Percentiles rank a stretch among this genome's conserved stretches.
These are phyloP conservation scores for Mythimna vitellina DNA, from an alignment of 2,888 invertebrate genomes.

Conservation along the genomic window DNA sequence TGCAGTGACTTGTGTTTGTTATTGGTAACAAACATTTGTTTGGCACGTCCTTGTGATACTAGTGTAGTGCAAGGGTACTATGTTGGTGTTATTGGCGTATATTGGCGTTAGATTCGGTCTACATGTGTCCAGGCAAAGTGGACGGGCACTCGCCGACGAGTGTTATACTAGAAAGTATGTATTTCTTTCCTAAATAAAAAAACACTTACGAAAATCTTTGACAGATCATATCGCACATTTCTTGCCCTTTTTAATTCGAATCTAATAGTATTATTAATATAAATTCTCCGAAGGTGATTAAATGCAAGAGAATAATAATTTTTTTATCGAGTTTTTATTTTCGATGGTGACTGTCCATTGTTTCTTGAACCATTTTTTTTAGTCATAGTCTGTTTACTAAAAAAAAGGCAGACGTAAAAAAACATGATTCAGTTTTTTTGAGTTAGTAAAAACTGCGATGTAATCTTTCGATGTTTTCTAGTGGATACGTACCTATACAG, in stretches of 20 bases:
- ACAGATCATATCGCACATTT: slow-evolving; percentile 5
- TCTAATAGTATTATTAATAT: background rate
- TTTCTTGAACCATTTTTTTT: background rate
- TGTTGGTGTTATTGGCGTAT: slow-evolving; percentile 88
- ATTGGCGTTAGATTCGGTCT: slow-evolving; percentile 86
- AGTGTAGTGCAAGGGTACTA: slow-evolving; percentile 74
- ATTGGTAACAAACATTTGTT: slow-evolving; percentile 41
- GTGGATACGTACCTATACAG: background rate
- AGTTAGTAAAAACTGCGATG: background rate
- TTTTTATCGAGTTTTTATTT: background rate
- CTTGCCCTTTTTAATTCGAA: background rate
- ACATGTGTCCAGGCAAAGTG: slow-evolving; percentile 87
- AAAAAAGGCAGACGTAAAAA: background rate
- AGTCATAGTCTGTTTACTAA: background rate
- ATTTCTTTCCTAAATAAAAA: slow-evolving; percentile 31
- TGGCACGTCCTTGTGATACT: slow-evolving; percentile 32
- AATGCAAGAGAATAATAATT: too few species aligned
- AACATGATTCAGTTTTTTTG: background rate
- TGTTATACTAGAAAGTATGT: slow-evolving; percentile 89
- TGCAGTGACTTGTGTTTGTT: slow-evolving; percentile 33
- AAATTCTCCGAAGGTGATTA: too few species aligned
- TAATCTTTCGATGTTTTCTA: slow-evolving; percentile 8
- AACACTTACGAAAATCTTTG: background rate
- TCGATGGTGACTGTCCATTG: background rate
- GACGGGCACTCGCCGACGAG: slow-evolving; percentile 85